phyloP scores from a whole-genome alignment of 2,888 invertebrate genomes.

The Megamerina dolium region DNA sequence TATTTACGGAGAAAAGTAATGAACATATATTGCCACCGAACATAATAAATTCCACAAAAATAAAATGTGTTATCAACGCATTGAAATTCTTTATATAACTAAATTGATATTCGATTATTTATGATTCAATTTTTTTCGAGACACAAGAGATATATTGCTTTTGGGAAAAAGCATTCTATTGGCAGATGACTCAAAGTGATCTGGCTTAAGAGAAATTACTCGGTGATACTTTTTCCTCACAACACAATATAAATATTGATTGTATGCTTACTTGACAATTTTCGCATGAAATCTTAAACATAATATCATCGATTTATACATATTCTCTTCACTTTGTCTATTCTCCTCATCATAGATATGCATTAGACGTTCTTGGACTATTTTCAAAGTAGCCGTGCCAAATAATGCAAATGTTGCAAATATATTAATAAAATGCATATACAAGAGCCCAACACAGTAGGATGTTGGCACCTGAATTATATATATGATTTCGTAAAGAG shows the following conservation, averaged over 20 bases:
- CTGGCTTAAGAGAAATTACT: no score
- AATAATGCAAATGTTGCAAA: constrained; percentile 42
- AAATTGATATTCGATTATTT: no score
- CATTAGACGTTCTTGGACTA: constrained; percentile 30
- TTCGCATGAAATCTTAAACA: constrained; percentile 28
- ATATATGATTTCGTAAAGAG: constrained; percentile 39
- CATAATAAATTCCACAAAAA: no score
- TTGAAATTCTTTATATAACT: constrained; percentile 36
- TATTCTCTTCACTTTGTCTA: constrained; percentile 19
- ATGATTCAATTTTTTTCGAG: not conserved
- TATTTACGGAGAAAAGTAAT: no score
- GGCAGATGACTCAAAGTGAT: no score
- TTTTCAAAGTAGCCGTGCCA: constrained; percentile 32
- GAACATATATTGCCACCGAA: no score
- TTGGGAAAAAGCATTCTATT: no score
- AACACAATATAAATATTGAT: no score
- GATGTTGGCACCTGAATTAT: constrained; percentile 32
- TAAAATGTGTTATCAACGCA: constrained; percentile 35
- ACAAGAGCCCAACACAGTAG: constrained; percentile 31
- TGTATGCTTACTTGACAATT: constrained; percentile 15
- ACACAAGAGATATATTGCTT: no score
- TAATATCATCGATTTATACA: constrained; percentile 23
- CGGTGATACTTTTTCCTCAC: no score
- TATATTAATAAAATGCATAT: constrained; percentile 41
- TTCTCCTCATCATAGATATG: constrained; percentile 20